Evolutionary conservation across 2,113 vertebrate species (phyloP).

Genomic region (Aphyosemion australe): DNA sequence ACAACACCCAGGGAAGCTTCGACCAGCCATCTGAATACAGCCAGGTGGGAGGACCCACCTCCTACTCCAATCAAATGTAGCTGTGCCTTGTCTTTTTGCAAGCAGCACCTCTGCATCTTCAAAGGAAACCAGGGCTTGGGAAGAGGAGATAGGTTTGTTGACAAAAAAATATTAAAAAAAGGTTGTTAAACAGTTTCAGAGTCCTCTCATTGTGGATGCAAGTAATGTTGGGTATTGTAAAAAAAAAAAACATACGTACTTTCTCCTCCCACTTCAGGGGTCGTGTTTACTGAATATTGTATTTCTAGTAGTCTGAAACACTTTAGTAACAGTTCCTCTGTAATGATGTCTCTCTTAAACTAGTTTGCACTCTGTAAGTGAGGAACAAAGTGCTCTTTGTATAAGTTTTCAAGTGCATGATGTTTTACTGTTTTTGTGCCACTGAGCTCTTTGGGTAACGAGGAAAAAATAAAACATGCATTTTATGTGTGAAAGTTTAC

Average conservation of each 20-base stretch:
- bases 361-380: conserved; percentile 79
- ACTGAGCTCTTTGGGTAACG: conserved; percentile 46
- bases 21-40: conserved; percentile 83
- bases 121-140: conserved; percentile 38
- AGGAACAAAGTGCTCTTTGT: conserved; percentile 60
- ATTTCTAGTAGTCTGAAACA: conserved; percentile 52
- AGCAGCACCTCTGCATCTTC: conserved; percentile 41
- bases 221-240: conserved; percentile 74
- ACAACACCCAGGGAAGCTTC: conserved; percentile 79
- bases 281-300: conserved; percentile 70
- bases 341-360: conserved; percentile 60
- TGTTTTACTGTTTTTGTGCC: conserved; percentile 46
- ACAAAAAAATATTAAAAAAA: conserved; percentile 22
- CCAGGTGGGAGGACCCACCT: conserved; percentile 87
- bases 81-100: conserved; percentile 11
- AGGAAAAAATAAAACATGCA: not conserved
- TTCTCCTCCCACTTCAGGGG: conserved; percentile 74
- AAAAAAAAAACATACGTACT: conserved; percentile 68
- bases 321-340: conserved; percentile 42
- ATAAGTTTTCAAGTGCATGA: conserved; percentile 73
- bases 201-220: conserved; percentile 65
- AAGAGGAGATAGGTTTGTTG: conserved; percentile 10
- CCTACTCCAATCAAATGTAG: conserved; percentile 92
- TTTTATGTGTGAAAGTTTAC: conserved; percentile 48
- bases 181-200: conserved; percentile 12